Percentiles rank a stretch among this genome's conserved stretches.
Evolutionary conservation across 1,140 invertebrate species (phyloP).

Genomic region (Drosophila parvula): DNA sequence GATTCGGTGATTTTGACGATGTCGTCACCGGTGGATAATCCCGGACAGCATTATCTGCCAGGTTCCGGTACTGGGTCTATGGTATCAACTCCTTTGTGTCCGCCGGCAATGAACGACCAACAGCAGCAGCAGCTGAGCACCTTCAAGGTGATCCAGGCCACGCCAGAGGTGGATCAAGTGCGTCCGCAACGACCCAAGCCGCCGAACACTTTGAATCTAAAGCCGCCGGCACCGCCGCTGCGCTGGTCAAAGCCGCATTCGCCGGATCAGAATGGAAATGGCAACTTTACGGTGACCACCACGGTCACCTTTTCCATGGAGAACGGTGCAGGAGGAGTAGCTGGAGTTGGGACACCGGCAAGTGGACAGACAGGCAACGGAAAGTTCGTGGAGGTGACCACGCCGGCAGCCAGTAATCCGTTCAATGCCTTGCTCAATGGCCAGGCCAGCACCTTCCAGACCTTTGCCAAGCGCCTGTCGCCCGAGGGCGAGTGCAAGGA

Average conservation of each 20-base stretch:
- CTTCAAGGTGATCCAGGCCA: slow-evolving; percentile 59
- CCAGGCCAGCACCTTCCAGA: slow-evolving; percentile 77
- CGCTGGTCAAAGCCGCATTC: slow-evolving; percentile 87
- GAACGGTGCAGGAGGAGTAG: slow-evolving; percentile 78
- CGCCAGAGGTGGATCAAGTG: slow-evolving; percentile 65
- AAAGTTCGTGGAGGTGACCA: slow-evolving; percentile 80
- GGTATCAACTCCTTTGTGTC: neutral
- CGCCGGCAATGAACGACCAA: neutral
- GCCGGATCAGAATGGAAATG: slow-evolving; percentile 84
- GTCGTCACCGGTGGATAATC: slow-evolving; percentile 87
- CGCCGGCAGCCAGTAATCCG: slow-evolving; percentile 71
- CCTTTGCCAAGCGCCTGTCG: slow-evolving; percentile 84
- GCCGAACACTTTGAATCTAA: slow-evolving; percentile 91
- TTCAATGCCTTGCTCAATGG: slow-evolving; percentile 75
- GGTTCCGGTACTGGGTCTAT: slow-evolving; percentile 16
- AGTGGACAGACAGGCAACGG: neutral
- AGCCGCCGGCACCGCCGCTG: slow-evolving; percentile 87
- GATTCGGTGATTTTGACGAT: slow-evolving; percentile 90
- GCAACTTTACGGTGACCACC: slow-evolving; percentile 91
- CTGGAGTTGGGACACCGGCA: neutral
- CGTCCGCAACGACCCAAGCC: slow-evolving; percentile 90
- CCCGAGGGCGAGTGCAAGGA: slow-evolving; percentile 85
- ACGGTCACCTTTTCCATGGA: slow-evolving; percentile 91
- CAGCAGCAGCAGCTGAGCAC: slow-evolving; percentile 70
- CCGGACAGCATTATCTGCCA: slow-evolving; percentile 42